Base-by-base conservation (phyloP, 2,888 invertebrate genomes). In the Macaria liturata region DNA sequence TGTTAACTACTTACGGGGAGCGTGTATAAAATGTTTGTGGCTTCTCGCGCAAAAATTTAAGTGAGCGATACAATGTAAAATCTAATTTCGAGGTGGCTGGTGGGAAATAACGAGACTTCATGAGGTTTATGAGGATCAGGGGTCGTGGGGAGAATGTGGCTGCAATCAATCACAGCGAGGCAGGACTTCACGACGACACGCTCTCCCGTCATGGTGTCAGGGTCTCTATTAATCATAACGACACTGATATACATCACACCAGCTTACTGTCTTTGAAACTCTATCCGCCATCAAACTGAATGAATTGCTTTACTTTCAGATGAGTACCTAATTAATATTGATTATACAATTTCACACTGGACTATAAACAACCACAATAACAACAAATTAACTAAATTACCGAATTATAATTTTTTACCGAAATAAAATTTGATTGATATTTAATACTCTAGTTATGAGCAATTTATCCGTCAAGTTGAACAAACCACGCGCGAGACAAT, bases 1-100 rank as follows among this genome's bases (percentile, higher is more conserved):
- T 65, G 75, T 78, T 70, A 68, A 66, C 73, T 76, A 68, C 74
- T 73, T 74, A 71, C 73, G 71, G 71, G 71, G 65, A 67, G 71
- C 65, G 68, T 46, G 49, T 67, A 77, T 81, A 78, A 80, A 80
- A 76, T 48, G 72, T 75, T 79, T 75, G 76, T 70, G 75, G 75
- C 74, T 57, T 70, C 61, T 66, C 65, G 66, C 57, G 67, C 71
- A 59, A 72, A 75, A 72, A 74, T 52, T 52, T 51, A 69, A 70
- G 71, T 70, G 69, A 65, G 68, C 70, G 75, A 74, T 72, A 81
- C 81, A 82, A 78, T 78, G 81, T 83, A 74, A 73, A 80, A 84
- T 77, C 76, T 76, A 81, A 84, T 84, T 80, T 78, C 71, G 76
- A 72, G 69, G 61, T 69, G 69, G 42, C 45, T 9, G 55, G 67